Base-by-base conservation (phyloP, 2,888 invertebrate genomes). In the Xylota segnis region DNA sequence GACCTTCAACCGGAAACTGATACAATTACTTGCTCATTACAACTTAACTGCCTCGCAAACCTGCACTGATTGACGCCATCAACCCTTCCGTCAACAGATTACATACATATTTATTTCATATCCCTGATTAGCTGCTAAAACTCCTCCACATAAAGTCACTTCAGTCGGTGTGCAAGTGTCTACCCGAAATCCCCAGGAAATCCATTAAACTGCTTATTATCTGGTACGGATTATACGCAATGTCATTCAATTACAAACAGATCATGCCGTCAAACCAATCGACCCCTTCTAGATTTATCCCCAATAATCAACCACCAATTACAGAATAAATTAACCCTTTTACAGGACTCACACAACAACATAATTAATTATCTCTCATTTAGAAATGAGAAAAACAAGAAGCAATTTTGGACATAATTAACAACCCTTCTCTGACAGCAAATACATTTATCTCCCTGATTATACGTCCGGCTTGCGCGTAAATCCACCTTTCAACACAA, bases 361-460 rank as follows among this genome's bases (percentile, higher is more conserved):
- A 65, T 75, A 79, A 84, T 84, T 84, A 84, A 84, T 84, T 84
- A 75, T 77, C 77, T 77, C 77, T 45, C 63, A 70, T 79, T 78
- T 63, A 63, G 68, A 65, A 76, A 68, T 61, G 27, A 37, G 23
- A 61, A 54, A 84, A 72, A 18, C 37, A 47, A 18, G 6, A 18
- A 34, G 52, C 43, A 66, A 56, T 72, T 66, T 56, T 18, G 56
- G 61, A 40, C 61, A 54, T 68, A 70, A 84, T 79, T 63, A 78
- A 84, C 74, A 72, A 74, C 77, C 74, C 77, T 72, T 70, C 74
- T 43, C 40, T 63, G 61, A 37, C 68, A 68, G 68, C 43, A 68
- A 58, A 78, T 32, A 78, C 68, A 83, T 78, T 78, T 74, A 70
- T 78, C 61, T 68, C 61, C 12, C 50, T 32, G 68, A 68, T 77